phyloP scores from a whole-genome alignment of 2,113 vertebrate genomes.

The Myotis brandtii region DNA sequence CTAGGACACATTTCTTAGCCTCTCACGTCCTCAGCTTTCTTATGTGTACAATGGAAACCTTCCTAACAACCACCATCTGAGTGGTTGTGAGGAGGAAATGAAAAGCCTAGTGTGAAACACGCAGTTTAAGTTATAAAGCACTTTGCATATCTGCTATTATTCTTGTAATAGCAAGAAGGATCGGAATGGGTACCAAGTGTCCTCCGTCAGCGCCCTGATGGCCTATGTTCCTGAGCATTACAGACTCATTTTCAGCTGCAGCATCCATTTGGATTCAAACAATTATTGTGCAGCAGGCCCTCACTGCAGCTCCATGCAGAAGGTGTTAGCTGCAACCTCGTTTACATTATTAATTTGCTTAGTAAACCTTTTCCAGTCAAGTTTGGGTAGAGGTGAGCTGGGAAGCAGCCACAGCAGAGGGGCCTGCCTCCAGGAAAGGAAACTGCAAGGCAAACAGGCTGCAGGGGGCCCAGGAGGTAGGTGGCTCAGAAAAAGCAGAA shows the following conservation, averaged over 20 bases:
- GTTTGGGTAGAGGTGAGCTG: constrained; percentile 63
- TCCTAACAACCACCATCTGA: background rate
- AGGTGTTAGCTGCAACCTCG: constrained; percentile 52
- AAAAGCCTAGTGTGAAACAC: background rate
- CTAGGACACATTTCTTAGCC: background rate
- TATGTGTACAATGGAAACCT: background rate
- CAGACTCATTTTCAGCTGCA: constrained; percentile 40
- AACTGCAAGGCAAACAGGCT: background rate
- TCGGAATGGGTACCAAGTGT: background rate
- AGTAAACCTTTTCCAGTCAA: constrained; percentile 72
- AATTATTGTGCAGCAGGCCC: constrained; percentile 63
- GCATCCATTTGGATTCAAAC: constrained; percentile 65
- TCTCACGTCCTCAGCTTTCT: background rate
- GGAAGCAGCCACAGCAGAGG: background rate
- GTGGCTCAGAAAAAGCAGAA: background rate
- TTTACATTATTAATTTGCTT: constrained; percentile 79
- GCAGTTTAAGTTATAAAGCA: background rate
- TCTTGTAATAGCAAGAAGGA: background rate
- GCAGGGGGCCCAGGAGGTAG: rapidly evolving
- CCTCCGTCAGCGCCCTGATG: background rate
- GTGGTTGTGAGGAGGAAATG: background rate
- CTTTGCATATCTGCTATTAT: constrained; percentile 15
- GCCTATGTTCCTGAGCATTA: background rate
- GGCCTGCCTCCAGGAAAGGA: background rate
- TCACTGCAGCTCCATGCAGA: background rate